Conservation (phyloP, 2,888 invertebrate species). For the Acanthosoma haemorrhoidale region DNA sequence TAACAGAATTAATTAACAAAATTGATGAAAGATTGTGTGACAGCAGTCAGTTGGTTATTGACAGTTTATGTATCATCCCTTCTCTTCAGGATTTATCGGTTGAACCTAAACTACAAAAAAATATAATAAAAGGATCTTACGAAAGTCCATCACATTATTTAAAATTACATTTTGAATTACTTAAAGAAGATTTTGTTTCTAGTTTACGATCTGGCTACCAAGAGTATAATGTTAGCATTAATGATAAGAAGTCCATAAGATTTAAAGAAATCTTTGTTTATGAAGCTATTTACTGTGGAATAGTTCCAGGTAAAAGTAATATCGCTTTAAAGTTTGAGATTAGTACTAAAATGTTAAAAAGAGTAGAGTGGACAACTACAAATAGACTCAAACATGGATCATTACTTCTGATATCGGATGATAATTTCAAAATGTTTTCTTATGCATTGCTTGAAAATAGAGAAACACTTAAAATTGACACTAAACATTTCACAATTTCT, state of each 20-base stretch:
- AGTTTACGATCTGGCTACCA: constrained; percentile 62
- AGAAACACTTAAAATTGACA: constrained; percentile 47
- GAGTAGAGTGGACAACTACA: constrained; percentile 49
- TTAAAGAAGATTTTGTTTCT: constrained; percentile 72
- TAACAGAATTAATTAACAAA: neutral
- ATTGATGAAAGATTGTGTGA: neutral
- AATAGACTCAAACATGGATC: constrained; percentile 67
- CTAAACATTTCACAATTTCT: constrained; percentile 45
- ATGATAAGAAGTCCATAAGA: constrained; percentile 37
- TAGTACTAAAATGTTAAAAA: constrained; percentile 43
- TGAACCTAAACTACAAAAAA: constrained; percentile 52
- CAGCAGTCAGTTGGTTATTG: neutral
- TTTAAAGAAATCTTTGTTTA: constrained; percentile 50
- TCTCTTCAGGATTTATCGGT: constrained; percentile 48
- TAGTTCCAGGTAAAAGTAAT: constrained; percentile 37
- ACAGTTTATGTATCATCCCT: constrained; percentile 55
- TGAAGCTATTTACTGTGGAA: constrained; percentile 48
- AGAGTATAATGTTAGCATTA: constrained; percentile 16
- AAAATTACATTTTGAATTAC: constrained; percentile 67
- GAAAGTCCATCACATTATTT: constrained; percentile 64
- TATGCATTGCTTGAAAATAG: constrained; percentile 62
- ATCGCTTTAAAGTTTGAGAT: constrained; percentile 37
- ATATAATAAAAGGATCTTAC: constrained; percentile 60
- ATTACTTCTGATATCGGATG: constrained; percentile 63
- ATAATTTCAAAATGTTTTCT: constrained; percentile 62